These are phyloP conservation scores for Lepisosteus oculatus DNA, from an alignment of 2,113 vertebrate species.

Conservation along the genomic window DNA sequence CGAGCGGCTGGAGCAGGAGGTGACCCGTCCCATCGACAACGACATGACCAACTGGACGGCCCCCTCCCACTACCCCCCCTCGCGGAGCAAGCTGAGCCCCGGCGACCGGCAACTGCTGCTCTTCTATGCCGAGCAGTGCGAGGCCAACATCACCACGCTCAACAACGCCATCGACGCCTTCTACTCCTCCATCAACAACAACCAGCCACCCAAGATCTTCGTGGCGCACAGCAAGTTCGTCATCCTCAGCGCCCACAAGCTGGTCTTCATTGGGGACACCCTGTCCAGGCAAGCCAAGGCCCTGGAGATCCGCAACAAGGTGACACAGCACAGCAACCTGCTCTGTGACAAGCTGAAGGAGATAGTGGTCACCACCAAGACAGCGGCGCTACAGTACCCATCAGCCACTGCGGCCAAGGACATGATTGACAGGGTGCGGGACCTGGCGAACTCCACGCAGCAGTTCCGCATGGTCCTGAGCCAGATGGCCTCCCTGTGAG, in stretches of 20 bases:
- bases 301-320: conserved; percentile 78
- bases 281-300: conserved; percentile 90
- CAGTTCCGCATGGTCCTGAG: conserved; percentile 88
- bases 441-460: conserved; percentile 85
- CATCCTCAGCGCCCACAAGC: conserved; percentile 95
- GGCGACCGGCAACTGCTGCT: conserved; percentile 90
- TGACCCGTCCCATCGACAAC: conserved; percentile 84
- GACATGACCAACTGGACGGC: conserved; percentile 90
- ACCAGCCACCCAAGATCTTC: conserved; percentile 94
- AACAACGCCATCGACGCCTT: conserved; percentile 91
- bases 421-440: conserved; percentile 89
- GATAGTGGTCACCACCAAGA: conserved; percentile 91
- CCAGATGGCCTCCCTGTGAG: conserved; percentile 82
- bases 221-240: conserved; percentile 97
- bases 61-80: conserved; percentile 60
- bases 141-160: conserved; percentile 86
- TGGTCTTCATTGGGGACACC: conserved; percentile 95
- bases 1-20: conserved; percentile 91
- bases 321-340: conserved; percentile 90
- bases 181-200: conserved; percentile 81
- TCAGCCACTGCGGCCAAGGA: conserved; percentile 78
- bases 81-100: conserved; percentile 59
- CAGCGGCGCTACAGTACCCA: conserved; percentile 87
- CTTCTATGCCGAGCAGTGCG: conserved; percentile 95
- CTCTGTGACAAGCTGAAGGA: conserved; percentile 94